These are phyloP conservation scores for Passer domesticus DNA, from an alignment of 2,113 vertebrate species.

Conservation along the genomic window DNA sequence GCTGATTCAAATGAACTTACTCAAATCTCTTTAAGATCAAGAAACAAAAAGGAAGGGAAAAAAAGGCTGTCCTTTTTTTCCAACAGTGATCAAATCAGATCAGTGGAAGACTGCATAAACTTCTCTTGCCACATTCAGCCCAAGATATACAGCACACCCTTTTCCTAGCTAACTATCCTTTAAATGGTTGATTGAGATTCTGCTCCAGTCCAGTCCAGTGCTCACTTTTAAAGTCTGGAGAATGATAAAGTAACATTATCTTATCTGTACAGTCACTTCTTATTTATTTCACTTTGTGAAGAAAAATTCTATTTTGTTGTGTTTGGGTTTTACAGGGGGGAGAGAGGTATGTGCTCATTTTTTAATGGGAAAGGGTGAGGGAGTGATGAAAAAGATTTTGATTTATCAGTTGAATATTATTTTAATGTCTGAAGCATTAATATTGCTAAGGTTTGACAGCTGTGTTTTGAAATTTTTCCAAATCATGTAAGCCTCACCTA, in stretches of 20 bases:
- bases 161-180: not conserved
- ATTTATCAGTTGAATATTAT: not conserved
- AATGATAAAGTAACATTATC: not conserved
- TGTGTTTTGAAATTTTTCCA: not conserved
- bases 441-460: not conserved
- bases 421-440: slow-evolving; percentile 1
- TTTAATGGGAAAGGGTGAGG: not conserved
- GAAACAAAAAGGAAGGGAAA: slow-evolving; percentile 15
- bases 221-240: slow-evolving; percentile 14
- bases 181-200: not conserved
- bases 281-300: not conserved
- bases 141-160: not conserved
- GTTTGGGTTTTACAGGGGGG: not conserved
- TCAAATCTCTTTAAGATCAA: slow-evolving; percentile 47
- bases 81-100: slow-evolving; percentile 19
- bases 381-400: not conserved
- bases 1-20: slow-evolving; percentile 41
- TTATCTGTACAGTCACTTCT: slow-evolving; percentile 19
- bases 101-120: not conserved
- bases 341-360: not conserved
- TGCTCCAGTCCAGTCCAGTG: not conserved
- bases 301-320: not conserved
- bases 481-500: not conserved
- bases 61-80: slow-evolving; percentile 22
- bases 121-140: not conserved